phyloP scores from a whole-genome alignment of 2,113 vertebrate genomes.

The Otus sunia region DNA sequence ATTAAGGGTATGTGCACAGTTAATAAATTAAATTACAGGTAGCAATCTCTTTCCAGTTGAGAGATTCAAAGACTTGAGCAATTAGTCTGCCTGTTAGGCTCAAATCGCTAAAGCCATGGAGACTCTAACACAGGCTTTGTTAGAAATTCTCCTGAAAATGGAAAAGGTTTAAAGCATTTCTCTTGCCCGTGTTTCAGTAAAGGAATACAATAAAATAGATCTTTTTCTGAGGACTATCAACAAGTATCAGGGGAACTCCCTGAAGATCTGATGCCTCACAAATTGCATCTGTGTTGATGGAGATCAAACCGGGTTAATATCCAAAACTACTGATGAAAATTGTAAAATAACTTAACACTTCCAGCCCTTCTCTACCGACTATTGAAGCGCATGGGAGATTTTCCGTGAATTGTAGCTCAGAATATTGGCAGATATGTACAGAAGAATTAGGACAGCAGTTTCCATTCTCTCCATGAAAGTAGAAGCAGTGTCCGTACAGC shows the following conservation, averaged over 20 bases:
- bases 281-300: background rate
- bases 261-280: background rate
- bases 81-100: slow-evolving; percentile 1
- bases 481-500: background rate
- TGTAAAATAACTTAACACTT: background rate
- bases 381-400: background rate
- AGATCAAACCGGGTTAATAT: background rate
- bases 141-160: background rate
- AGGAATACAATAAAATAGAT: background rate
- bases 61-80: background rate
- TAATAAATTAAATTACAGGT: slow-evolving; percentile 13
- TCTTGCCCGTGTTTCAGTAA: background rate
- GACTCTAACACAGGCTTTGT: background rate
- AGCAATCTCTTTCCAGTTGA: slow-evolving; percentile 2
- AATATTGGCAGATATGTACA: background rate
- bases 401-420: background rate
- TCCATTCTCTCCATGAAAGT: background rate
- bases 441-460: background rate
- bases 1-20: background rate
- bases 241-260: background rate
- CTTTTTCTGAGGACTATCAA: background rate
- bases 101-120: background rate
- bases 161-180: background rate
- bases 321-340: background rate
- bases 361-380: background rate